phyloP scores from a whole-genome alignment of 92 coral and sea anemone species.

The Meandrina meandrites region DNA sequence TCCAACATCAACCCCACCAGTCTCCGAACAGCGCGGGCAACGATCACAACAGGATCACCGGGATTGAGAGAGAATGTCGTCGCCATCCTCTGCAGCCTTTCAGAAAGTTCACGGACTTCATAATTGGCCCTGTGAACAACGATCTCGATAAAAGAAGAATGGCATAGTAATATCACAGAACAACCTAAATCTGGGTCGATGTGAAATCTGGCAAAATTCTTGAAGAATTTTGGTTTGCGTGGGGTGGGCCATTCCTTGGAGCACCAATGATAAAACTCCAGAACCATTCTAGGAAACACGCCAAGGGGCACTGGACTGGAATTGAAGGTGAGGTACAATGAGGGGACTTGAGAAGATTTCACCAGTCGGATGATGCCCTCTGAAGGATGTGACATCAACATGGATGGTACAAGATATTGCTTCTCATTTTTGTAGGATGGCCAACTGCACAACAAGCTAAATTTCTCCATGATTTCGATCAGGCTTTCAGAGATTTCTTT shows the following conservation, averaged over 20 bases:
- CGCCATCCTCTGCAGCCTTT: no score
- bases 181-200: background rate
- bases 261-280: slow-evolving; percentile 2
- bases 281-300: slow-evolving; percentile 3
- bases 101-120: background rate
- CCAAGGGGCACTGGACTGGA: slow-evolving; percentile 7
- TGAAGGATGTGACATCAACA: slow-evolving; percentile 1
- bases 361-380: background rate
- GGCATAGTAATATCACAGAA: background rate
- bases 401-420: slow-evolving; percentile 4
- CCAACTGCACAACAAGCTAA: background rate
- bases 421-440: background rate
- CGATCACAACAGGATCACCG: background rate
- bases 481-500: background rate
- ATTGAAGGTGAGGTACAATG: background rate
- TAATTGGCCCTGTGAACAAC: background rate
- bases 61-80: background rate
- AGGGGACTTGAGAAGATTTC: background rate
- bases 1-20: slow-evolving; percentile 10
- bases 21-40: slow-evolving; percentile 1
- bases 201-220: background rate
- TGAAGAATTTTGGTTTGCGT: background rate
- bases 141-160: slow-evolving; percentile 1
- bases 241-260: slow-evolving; percentile 1
- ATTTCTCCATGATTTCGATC: slow-evolving; percentile 3